Conservation (phyloP, 2,113 vertebrate genomes). For the Channa maculata region DNA sequence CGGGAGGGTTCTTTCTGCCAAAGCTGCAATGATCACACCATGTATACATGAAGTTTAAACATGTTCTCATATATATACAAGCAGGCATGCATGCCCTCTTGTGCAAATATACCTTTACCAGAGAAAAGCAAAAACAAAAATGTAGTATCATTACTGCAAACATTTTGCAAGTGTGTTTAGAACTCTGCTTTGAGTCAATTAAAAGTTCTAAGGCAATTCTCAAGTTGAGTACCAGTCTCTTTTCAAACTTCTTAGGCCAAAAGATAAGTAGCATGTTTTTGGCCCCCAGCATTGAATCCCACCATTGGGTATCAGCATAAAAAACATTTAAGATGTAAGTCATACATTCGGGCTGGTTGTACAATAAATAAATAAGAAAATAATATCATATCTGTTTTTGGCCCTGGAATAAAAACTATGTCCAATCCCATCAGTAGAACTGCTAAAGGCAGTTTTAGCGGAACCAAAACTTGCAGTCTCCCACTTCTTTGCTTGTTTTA, state of each 20-base stretch:
- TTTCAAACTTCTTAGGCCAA: conserved; percentile 33
- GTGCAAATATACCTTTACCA: background rate
- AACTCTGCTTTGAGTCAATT: conserved; percentile 26
- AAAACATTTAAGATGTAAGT: conserved; percentile 37
- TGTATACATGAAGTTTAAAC: background rate
- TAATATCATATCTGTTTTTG: conserved; percentile 11
- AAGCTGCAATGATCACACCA: background rate
- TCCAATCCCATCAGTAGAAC: conserved; percentile 39
- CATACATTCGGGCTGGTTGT: conserved; percentile 27
- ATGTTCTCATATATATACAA: background rate
- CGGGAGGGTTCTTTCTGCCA: background rate
- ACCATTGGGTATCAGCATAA: conserved; percentile 25
- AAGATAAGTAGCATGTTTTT: conserved; percentile 27
- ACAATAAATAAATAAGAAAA: background rate
- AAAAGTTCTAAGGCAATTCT: conserved; percentile 32
- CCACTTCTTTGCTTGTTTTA: conserved; percentile 24
- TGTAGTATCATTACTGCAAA: background rate
- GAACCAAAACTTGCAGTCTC: conserved; percentile 34
- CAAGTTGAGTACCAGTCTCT: background rate
- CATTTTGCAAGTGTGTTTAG: conserved; percentile 10
- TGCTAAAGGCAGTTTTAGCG: conserved; percentile 34
- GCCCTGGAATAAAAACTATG: conserved; percentile 39
- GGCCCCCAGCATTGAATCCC: conserved; percentile 33
- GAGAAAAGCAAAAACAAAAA: background rate
- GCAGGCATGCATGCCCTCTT: background rate